phyloP scores from a whole-genome alignment of 30 jellyfish, hydroid and myxozoan genomes.

The Hydra vulgaris region DNA sequence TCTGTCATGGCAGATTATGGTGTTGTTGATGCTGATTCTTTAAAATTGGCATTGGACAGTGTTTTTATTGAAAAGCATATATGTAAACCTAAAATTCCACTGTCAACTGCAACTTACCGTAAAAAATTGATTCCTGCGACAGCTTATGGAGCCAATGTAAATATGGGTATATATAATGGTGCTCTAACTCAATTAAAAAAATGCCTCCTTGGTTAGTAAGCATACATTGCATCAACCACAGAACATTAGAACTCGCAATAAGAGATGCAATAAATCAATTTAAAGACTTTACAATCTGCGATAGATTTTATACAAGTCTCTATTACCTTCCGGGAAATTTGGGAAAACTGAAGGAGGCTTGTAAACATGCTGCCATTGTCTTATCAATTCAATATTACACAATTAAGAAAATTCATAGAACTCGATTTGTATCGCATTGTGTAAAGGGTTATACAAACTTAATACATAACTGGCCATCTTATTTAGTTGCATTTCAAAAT shows the following conservation, averaged over 20 bases:
- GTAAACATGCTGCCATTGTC: background rate
- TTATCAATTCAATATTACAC: no score
- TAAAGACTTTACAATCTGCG: background rate
- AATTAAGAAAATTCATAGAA: no score
- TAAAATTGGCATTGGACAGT: no score
- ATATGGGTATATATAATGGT: background rate
- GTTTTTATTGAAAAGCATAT: no score
- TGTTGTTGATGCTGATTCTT: no score
- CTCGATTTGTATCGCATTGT: no score
- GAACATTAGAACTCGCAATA: slow-evolving; percentile 1
- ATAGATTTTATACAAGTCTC: background rate
- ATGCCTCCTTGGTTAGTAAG: background rate
- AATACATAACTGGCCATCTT: no score
- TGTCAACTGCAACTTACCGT: no score
- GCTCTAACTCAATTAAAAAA: background rate
- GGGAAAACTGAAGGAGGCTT: background rate
- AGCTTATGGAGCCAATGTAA: background rate
- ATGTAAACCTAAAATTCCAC: no score
- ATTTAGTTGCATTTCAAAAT: no score
- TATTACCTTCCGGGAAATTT: background rate
- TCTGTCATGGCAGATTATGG: no score
- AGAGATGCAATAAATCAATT: background rate
- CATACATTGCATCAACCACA: background rate
- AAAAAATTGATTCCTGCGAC: background rate
- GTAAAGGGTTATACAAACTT: no score